Evolutionary conservation across 2,888 invertebrate species (phyloP).

Genomic region (Ophioninae sp.): DNA sequence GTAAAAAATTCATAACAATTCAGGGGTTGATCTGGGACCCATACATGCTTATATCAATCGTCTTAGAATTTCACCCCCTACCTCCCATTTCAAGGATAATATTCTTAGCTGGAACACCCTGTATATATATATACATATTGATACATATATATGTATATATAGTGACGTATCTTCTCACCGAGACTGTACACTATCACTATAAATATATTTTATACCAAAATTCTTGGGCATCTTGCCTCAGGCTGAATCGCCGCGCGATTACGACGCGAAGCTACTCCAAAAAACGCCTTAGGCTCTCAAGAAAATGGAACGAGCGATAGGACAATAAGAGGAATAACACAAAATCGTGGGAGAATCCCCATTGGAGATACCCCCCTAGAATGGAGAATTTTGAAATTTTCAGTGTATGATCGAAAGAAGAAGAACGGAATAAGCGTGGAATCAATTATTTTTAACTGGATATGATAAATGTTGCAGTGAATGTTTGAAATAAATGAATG

Average conservation of each 20-base stretch:
- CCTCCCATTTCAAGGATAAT: too few species aligned
- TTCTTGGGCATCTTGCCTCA: conserved; percentile 42
- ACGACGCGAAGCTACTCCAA: conserved; percentile 43
- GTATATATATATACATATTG: neutral
- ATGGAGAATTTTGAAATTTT: conserved; percentile 18
- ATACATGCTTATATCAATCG: too few species aligned
- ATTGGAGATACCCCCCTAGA: conserved; percentile 1
- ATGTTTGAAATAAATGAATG: neutral
- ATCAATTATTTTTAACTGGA: too few species aligned
- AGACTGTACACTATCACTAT: conserved; percentile 10
- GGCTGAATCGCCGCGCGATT: conserved; percentile 48
- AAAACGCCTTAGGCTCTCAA: conserved; percentile 43
- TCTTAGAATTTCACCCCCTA: too few species aligned
- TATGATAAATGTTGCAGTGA: too few species aligned
- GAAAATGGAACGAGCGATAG: conserved; percentile 50
- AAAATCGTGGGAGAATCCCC: conserved; percentile 40
- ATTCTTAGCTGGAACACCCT: too few species aligned
- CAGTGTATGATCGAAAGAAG: neutral
- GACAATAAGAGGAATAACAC: conserved; percentile 33
- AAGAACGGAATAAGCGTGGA: neutral
- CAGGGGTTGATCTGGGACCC: too few species aligned
- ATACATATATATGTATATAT: conserved; percentile 11
- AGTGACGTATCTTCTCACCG: conserved; percentile 21
- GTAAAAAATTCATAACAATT: too few species aligned
- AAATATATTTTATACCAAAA: conserved; percentile 47